Evolutionary conservation across 2,797 vertebrate species (phyloP), one percentile per base, ranked within the genome.

Genomic region (Tragelaphus eurycerus): DNA sequence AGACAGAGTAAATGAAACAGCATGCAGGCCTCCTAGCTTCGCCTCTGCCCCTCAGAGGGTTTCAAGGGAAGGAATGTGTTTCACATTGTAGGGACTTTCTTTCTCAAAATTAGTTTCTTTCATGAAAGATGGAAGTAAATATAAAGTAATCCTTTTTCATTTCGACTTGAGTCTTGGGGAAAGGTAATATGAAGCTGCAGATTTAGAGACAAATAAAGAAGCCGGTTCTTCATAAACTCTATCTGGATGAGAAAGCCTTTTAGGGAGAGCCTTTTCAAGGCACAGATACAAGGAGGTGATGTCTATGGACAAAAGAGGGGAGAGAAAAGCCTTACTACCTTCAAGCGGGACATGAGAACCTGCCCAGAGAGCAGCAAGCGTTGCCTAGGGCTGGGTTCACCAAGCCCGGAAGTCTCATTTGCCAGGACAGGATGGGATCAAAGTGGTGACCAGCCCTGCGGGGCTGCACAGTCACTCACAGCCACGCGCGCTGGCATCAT

Each of bases 111-210:
- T 97, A 90, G 87, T 97, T 95, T 91, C 96, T 96, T 93, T 97
- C 95, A 10, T 83, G 60, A 94, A 98, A 97, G 91, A 96, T 23
- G 4, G 81, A 93, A 98, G 94, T 94, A 98, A 95, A 95, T 96
- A 93, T 59, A 96, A 97, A 98, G 85, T 96, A 98, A 98, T 98
- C 71, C 93, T 95, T 98, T 98, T 97, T 97, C 97, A 97, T 98
- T 98, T 98, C 54, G 64, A 4, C 91, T 71, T 15, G 85, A 96
- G 97, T 89, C 87, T 52, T 84, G 46, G 85, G 76, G 25, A 96
- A 98, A 97, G 86, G 95, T 97, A 97, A 96, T 98, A 98, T 97
- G 92, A 87, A 87, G 90, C 84, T 94, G 86, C 97, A 98, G 98
- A 97, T 98, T 96, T 96, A 78, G 91, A 96, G 97, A 96, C 94